phyloP scores from a whole-genome alignment of 2,113 vertebrate species.

The Macquaria ambigua region DNA sequence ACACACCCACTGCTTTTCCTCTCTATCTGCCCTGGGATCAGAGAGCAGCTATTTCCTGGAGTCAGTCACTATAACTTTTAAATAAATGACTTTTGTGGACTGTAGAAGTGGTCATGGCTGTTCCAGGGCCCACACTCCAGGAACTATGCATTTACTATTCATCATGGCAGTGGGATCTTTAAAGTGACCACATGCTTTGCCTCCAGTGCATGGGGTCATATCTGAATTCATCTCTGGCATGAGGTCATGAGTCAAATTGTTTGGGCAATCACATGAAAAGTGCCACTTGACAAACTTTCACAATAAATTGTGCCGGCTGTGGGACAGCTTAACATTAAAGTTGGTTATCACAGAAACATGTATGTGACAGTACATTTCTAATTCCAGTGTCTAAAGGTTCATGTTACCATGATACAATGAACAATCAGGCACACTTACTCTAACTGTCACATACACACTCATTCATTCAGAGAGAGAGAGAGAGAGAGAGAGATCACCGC shows the following conservation, averaged over 20 bases:
- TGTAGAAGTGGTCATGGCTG: neutral
- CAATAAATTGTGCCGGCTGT: neutral
- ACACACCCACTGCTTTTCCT: slow-evolving; percentile 1
- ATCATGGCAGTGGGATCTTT: slow-evolving; percentile 15
- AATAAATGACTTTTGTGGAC: slow-evolving; percentile 18
- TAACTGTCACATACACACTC: neutral
- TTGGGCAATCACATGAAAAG: neutral
- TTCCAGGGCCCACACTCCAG: slow-evolving; percentile 35
- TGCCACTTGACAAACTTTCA: neutral
- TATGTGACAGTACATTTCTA: neutral
- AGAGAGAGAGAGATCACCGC: neutral
- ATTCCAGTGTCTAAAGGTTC: neutral
- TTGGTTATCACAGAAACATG: neutral
- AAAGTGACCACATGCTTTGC: slow-evolving; percentile 49
- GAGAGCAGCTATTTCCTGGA: slow-evolving; percentile 57
- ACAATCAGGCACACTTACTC: neutral
- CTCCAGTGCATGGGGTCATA: neutral
- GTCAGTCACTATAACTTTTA: neutral
- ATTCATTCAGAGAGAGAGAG: slow-evolving; percentile 2
- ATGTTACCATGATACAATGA: neutral
- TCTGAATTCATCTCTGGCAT: neutral
- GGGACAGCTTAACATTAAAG: neutral
- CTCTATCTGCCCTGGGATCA: neutral
- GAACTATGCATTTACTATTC: slow-evolving; percentile 9
- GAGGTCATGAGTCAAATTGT: slow-evolving; percentile 18